phyloP scores from a whole-genome alignment of 2,797 vertebrate genomes.

The Diplodus puntazzo region DNA sequence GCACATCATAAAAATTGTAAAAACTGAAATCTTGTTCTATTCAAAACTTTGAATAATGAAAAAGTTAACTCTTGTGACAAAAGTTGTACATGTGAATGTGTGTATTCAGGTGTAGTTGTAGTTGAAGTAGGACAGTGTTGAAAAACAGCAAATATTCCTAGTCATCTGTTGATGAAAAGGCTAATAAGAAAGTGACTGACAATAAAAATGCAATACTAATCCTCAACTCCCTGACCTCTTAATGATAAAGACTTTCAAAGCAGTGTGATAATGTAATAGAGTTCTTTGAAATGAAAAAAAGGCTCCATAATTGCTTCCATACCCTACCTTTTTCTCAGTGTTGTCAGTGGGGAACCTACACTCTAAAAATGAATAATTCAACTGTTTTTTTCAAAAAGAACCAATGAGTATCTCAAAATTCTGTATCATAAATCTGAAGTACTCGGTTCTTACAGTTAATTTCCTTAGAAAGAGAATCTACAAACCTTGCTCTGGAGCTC shows the following conservation, averaged over 20 bases:
- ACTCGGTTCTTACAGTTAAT: background rate
- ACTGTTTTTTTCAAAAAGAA: background rate
- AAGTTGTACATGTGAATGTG: background rate
- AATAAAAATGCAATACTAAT: conserved; percentile 49
- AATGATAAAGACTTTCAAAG: conserved; percentile 86
- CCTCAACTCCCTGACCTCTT: conserved; percentile 70
- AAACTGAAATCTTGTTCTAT: background rate
- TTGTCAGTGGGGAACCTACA: conserved; percentile 49
- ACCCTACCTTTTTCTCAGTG: conserved; percentile 36
- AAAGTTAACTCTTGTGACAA: conserved; percentile 5
- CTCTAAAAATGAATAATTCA: conserved; percentile 36
- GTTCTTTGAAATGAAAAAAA: conserved; percentile 61
- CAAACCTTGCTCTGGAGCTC: background rate
- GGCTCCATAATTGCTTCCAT: conserved; percentile 81
- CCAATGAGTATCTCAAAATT: background rate
- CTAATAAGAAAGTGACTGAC: conserved; percentile 46
- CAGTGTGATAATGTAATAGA: conserved; percentile 83
- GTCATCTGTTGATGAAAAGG: conserved; percentile 17
- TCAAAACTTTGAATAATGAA: background rate
- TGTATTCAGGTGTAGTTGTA: background rate
- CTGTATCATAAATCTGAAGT: background rate
- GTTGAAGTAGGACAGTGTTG: background rate
- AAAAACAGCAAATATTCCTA: conserved; percentile 1
- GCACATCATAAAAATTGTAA: conserved; percentile 10
- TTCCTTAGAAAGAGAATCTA: conserved; percentile 5